Evolutionary conservation across 2,888 invertebrate species (phyloP).

Genomic region (Eulithis prunata): DNA sequence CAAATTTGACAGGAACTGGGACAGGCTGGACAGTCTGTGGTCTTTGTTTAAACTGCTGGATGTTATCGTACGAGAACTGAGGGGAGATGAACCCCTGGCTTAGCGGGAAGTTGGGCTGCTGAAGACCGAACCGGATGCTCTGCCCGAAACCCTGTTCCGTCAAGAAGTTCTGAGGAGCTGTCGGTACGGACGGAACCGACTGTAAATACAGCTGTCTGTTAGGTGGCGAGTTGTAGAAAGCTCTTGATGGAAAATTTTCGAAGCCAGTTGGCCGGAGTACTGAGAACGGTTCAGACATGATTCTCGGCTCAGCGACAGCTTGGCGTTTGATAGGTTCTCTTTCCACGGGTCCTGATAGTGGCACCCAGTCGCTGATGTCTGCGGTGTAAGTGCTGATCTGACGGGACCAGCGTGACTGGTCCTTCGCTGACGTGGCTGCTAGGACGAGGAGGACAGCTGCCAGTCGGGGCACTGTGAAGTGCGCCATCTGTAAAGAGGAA

Average conservation of each 20-base stretch:
- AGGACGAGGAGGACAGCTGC: slow-evolving; percentile 61
- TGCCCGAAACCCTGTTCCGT: slow-evolving; percentile 76
- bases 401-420: slow-evolving; percentile 76
- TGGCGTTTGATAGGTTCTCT: slow-evolving; percentile 70
- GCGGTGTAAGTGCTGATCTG: slow-evolving; percentile 79
- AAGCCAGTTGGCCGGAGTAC: slow-evolving; percentile 63
- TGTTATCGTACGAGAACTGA: slow-evolving; percentile 64
- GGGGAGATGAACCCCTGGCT: slow-evolving; percentile 73
- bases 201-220: slow-evolving; percentile 75
- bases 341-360: slow-evolving; percentile 66
- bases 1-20: slow-evolving; percentile 64
- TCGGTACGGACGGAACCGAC: slow-evolving; percentile 69
- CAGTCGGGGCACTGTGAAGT: slow-evolving; percentile 57
- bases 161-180: slow-evolving; percentile 76
- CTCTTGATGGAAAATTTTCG: slow-evolving; percentile 65
- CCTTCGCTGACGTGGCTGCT: slow-evolving; percentile 56
- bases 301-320: slow-evolving; percentile 76
- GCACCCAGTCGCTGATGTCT: slow-evolving; percentile 79
- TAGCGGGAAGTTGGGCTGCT: slow-evolving; percentile 71
- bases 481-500: slow-evolving; percentile 70
- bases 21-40: slow-evolving; percentile 51
- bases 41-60: slow-evolving; percentile 59
- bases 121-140: slow-evolving; percentile 70
- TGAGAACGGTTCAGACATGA: slow-evolving; percentile 73
- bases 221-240: slow-evolving; percentile 62